Conservation (phyloP, 2,888 invertebrate genomes). For the Ichneumoninae sp. region DNA sequence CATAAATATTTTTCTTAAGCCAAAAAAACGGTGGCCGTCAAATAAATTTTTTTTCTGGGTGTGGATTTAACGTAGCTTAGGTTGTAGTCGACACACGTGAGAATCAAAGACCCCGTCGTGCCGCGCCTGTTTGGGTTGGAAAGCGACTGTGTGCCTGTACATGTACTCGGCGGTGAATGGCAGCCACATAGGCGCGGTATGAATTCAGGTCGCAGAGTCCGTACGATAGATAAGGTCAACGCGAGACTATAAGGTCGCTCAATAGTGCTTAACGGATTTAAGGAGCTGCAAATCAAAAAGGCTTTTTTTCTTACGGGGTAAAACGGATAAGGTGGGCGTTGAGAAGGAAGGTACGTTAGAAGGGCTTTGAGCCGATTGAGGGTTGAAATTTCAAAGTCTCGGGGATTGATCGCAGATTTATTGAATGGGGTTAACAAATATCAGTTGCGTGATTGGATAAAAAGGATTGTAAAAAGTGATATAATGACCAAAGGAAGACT, state of each 20-base stretch:
- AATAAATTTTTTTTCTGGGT: too few relatives aligned
- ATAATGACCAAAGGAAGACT: neutral
- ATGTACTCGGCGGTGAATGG: neutral
- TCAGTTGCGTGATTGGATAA: neutral
- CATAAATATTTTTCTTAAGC: too few relatives aligned
- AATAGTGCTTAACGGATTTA: constrained; percentile 11
- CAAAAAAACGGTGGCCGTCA: too few relatives aligned
- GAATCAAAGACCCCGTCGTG: neutral
- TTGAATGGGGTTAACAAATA: neutral
- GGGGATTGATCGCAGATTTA: neutral
- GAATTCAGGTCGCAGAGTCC: constrained; percentile 7
- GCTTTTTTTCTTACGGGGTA: neutral
- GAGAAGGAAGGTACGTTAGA: neutral
- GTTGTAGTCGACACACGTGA: constrained; percentile 1
- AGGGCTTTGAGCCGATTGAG: neutral
- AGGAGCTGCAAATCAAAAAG: constrained; percentile 44
- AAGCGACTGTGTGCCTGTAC: neutral
- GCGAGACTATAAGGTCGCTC: constrained; percentile 9
- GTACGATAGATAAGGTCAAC: neutral
- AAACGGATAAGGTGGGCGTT: neutral
- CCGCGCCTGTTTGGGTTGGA: neutral
- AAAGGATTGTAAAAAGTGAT: neutral
- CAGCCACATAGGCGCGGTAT: neutral
- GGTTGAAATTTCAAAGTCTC: neutral
- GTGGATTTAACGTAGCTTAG: neutral